A percentile compares a stretch with the other conserved stretches of the same genome.
Conservation (phyloP, 2,113 vertebrate genomes). For the Aviceda subcristata region DNA sequence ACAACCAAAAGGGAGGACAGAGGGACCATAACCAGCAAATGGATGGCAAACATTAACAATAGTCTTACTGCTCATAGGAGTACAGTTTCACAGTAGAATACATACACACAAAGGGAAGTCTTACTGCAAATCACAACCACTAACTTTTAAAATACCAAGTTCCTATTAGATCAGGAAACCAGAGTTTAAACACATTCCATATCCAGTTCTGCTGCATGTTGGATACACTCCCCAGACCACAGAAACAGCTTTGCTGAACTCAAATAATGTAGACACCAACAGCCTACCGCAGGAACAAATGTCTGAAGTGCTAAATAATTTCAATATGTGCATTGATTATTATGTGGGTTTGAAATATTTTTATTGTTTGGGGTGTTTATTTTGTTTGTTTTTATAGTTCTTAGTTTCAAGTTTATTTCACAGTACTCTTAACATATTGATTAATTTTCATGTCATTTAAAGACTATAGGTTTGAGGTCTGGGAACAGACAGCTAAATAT, state of each 20-base stretch:
- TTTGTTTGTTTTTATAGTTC: not conserved
- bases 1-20: not conserved
- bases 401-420: not conserved
- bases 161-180: not conserved
- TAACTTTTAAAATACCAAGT: not conserved
- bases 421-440: not conserved
- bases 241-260: not conserved
- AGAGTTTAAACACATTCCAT: not conserved
- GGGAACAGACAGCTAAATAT: not conserved
- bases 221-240: not conserved
- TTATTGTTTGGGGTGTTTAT: not conserved
- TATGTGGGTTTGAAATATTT: not conserved
- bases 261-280: not conserved
- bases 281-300: not conserved
- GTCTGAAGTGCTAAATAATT: not conserved
- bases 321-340: not conserved
- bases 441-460: not conserved
- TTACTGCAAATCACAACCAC: not conserved
- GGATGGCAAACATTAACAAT: not conserved
- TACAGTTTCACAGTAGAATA: rapidly evolving
- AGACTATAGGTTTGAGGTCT: not conserved
- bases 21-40: not conserved
- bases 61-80: not conserved
- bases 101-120: not conserved
- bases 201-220: not conserved